Evolutionary conservation across 2,113 vertebrate genomes (phyloP).

Genomic region (Myotis brandtii): DNA sequence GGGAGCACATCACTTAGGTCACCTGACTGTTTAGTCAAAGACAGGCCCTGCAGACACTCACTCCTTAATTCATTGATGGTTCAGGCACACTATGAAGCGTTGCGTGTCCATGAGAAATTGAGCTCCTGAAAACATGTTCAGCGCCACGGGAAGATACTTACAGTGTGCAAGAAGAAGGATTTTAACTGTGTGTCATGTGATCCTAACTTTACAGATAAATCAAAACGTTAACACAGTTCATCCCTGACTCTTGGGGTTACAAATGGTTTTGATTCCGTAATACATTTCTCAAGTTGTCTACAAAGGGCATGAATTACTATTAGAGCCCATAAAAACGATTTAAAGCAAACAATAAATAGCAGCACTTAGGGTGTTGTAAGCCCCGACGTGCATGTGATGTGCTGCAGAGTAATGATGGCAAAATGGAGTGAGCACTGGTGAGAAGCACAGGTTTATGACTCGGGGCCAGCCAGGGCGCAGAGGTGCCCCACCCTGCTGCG

Average conservation of each 20-base stretch:
- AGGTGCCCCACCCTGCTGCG: rapidly evolving
- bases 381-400: background rate
- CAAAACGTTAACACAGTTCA: background rate
- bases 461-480: background rate
- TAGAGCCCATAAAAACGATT: background rate
- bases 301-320: background rate
- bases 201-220: background rate
- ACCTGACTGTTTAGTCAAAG: background rate
- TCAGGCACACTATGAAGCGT: background rate
- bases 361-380: background rate
- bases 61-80: background rate
- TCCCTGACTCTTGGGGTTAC: background rate
- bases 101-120: background rate
- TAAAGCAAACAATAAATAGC: background rate
- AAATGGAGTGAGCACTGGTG: background rate
- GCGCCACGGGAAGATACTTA: background rate
- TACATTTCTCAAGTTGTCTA: constrained; percentile 1
- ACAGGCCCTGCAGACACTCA: background rate
- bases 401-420: background rate
- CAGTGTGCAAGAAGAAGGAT: background rate
- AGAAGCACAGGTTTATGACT: background rate
- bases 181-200: background rate
- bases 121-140: background rate
- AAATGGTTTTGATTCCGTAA: background rate
- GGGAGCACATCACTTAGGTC: background rate